Evolutionary conservation across 2,888 invertebrate genomes (phyloP), one percentile per base, ranked within the genome.

Genomic region (Shargacucullia verbasci): DNA sequence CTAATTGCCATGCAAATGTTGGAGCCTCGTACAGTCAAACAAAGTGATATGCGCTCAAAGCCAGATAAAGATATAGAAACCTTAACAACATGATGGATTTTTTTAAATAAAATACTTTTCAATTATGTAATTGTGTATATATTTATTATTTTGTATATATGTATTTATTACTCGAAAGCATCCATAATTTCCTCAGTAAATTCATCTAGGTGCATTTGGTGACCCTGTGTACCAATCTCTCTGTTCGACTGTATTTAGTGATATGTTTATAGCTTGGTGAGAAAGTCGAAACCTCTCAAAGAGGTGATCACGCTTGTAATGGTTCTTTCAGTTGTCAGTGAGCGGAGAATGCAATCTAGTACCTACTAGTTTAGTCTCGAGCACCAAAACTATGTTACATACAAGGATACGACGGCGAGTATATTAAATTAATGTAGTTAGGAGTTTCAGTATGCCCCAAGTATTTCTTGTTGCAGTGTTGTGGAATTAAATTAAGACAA

Each of bases 1-100:
- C 84, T 90, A 90, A 91, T 89, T 90, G 85, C 83, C 82, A 89
- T 91, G 91, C 89, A 88, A 90, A 90, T 90, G 83, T 81, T 75
- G 75, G 71, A 73, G 63, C 67, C 29, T 29, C 72, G 73, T 69
- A 70, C 65, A 52, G n/a, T n/a, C n/a, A n/a, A n/a, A n/a, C n/a
- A n/a, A n/a, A n/a, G n/a, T n/a, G n/a, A n/a, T n/a, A n/a, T n/a
- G n/a, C n/a, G n/a, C n/a, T n/a, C n/a, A n/a, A n/a, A n/a, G n/a
- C n/a, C n/a, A n/a, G n/a, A n/a, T n/a, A n/a, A n/a, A n/a, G n/a
- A n/a, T n/a, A n/a, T n/a, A n/a, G n/a, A n/a, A n/a, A n/a, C n/a
- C n/a, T n/a, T n/a, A n/a, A n/a, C n/a, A n/a, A n/a, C n/a, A n/a
- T n/a, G n/a, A n/a, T n/a, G n/a, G n/a, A n/a, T n/a, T n/a, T n/a